phyloP scores from a whole-genome alignment of 1,140 invertebrate species.

The Microplitis demolitor region DNA sequence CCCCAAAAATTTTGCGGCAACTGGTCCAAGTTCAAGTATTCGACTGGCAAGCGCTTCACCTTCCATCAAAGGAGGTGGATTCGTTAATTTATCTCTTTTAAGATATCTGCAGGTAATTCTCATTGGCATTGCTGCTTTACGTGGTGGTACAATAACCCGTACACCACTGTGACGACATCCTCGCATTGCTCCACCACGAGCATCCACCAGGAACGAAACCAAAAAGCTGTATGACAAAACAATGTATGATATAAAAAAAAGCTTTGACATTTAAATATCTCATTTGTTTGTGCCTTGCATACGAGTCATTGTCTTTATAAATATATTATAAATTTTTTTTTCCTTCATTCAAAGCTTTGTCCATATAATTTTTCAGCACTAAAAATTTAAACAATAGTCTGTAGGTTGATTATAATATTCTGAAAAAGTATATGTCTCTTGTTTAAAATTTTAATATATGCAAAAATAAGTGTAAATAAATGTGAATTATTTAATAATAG shows the following conservation, averaged over 20 bases:
- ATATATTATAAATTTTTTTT: neutral
- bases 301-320: neutral
- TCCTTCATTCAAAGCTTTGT: neutral
- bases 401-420: neutral
- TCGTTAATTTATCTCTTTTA: slow-evolving; percentile 75
- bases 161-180: slow-evolving; percentile 95
- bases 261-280: neutral
- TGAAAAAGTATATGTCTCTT: neutral
- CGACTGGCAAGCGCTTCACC: slow-evolving; percentile 92
- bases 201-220: slow-evolving; percentile 97
- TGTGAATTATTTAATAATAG: neutral
- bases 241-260: slow-evolving; percentile 2
- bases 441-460: neutral
- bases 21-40: slow-evolving; percentile 92
- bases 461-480: neutral
- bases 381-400: neutral
- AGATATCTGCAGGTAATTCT: slow-evolving; percentile 91
- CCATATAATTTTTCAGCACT: neutral
- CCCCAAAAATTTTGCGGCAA: slow-evolving; percentile 94
- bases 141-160: slow-evolving; percentile 91
- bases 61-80: slow-evolving; percentile 93
- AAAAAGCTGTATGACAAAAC: slow-evolving; percentile 75
- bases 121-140: slow-evolving; percentile 91
- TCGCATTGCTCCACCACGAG: slow-evolving; percentile 93
- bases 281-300: neutral